A percentile compares a stretch with the other conserved stretches of the same genome.
Evolutionary conservation across 2,888 invertebrate species (phyloP).

Genomic region (Criorhina ranunculi): DNA sequence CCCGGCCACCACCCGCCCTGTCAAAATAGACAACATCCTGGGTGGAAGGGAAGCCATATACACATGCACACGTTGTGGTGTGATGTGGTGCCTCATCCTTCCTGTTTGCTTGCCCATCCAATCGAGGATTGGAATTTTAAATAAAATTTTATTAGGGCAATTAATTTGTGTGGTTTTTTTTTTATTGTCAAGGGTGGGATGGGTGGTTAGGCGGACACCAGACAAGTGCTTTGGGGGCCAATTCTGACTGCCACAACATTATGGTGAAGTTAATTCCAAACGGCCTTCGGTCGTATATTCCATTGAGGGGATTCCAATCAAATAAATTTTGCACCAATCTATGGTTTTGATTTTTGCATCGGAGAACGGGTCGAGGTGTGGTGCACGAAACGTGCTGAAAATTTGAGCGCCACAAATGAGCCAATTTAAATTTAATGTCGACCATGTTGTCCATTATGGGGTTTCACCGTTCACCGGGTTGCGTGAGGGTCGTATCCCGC

Average conservation of each 20-base stretch:
- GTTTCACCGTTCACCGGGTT: constrained; percentile 34
- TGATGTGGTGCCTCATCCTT: too few species aligned
- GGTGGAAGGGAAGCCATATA: constrained; percentile 7
- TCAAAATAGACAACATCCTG: constrained; percentile 35
- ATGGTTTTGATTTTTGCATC: constrained; percentile 61
- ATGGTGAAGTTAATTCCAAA: constrained; percentile 53
- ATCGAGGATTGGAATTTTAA: constrained; percentile 70
- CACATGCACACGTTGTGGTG: constrained; percentile 2
- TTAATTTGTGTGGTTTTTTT: constrained; percentile 68
- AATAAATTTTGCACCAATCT: constrained; percentile 62
- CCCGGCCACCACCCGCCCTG: constrained; percentile 8
- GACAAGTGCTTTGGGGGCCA: constrained; percentile 24
- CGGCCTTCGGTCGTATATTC: constrained; percentile 29
- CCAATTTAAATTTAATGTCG: constrained; percentile 67
- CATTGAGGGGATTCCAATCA: constrained; percentile 43
- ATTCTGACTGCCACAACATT: constrained; percentile 63
- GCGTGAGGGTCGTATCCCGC: not conserved
- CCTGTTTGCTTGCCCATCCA: constrained; percentile 45
- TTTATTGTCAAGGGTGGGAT: not conserved
- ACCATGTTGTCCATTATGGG: constrained; percentile 65
- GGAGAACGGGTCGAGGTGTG: not conserved
- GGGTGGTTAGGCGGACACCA: too few species aligned
- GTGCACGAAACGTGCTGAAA: constrained; percentile 53
- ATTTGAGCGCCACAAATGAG: constrained; percentile 66
- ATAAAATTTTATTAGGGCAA: constrained; percentile 74